Evolutionary conservation across 2,888 invertebrate species (phyloP), one percentile per base, ranked within the genome.

Genomic region (Phrixothrix hirtus): DNA sequence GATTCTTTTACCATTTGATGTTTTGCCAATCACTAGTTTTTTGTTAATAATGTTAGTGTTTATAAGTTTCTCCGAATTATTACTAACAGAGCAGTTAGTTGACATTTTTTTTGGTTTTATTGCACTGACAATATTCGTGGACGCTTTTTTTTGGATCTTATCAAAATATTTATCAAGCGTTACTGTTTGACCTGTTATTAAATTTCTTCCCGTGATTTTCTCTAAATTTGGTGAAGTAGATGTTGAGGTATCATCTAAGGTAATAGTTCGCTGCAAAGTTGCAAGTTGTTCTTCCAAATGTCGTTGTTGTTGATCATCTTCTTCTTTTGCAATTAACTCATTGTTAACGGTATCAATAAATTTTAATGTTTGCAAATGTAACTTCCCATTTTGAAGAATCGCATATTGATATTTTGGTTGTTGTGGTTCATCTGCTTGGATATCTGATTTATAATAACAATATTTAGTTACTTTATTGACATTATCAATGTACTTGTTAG

Each of bases 371-470:
- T 57, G 54, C 10, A 64, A 45, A 34, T 61, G 60, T 13, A 65
- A 43, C 38, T 63, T 61, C 0, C 65, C 65, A 15, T 65, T 58
- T 57, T 56, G 60, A 14, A 65, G 48, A 10, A 65, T 53, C 0
- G 63, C 65, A 29, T 58, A 65, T 9, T 61, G 61, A 27, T 56
- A 58, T 12, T 47, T 50, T 6, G 39, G 21, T 13, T 48, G 38
- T 13, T 45, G 42, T 11, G 14, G 12, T 7, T 31, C 26, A 7
- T 26, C 41, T n/a, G 11, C 21, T 12, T 37, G 9, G 2, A 17
- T 16, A n/a, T n/a, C 35, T 35, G 7, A 5, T n/a, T n/a, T n/a
- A 9, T 13, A 17, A 35, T 7, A 13, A 32, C 2, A 14, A 30
- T 7, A 11, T 30, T 30, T 7, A 6, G 4, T 11, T 30, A 30